A percentile compares a stretch with the other conserved stretches of the same genome.
phyloP scores from a whole-genome alignment of 2,113 vertebrate species.

The Halcyon malimbica region DNA sequence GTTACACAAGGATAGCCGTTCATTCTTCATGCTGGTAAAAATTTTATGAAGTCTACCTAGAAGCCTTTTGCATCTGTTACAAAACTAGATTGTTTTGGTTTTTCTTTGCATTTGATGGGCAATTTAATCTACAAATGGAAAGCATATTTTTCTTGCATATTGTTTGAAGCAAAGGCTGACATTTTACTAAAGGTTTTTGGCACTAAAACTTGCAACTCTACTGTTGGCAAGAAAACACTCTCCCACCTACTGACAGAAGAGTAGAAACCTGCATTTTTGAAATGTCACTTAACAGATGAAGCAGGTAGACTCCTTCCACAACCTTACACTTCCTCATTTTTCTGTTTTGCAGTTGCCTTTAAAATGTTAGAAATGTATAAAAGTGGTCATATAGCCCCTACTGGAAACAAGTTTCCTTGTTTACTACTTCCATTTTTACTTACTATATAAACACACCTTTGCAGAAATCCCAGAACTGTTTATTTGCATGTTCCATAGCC shows the following conservation, averaged over 20 bases:
- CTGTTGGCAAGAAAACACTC: not conserved
- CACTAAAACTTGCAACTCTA: not conserved
- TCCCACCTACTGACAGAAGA: not conserved
- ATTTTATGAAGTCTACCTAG: not conserved
- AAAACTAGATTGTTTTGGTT: not conserved
- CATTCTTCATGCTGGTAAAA: conserved; percentile 28
- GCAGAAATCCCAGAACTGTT: not conserved
- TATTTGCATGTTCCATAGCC: not conserved
- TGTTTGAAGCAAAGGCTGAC: not conserved
- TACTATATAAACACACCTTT: not conserved
- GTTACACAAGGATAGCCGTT: not conserved
- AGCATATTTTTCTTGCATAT: not conserved
- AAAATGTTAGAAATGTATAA: not conserved
- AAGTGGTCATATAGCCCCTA: not conserved
- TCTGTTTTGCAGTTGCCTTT: not conserved
- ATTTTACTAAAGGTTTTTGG: not conserved
- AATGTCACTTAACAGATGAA: not conserved
- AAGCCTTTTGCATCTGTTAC: conserved; percentile 2
- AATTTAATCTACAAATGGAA: not conserved
- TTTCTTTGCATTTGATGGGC: not conserved
- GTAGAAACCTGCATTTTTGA: not conserved
- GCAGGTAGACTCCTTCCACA: not conserved
- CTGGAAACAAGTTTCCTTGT: not conserved
- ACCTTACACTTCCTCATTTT: not conserved
- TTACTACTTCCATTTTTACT: not conserved